Base-by-base conservation (phyloP, 1,140 invertebrate species). In the Neodiprion pinetum region DNA sequence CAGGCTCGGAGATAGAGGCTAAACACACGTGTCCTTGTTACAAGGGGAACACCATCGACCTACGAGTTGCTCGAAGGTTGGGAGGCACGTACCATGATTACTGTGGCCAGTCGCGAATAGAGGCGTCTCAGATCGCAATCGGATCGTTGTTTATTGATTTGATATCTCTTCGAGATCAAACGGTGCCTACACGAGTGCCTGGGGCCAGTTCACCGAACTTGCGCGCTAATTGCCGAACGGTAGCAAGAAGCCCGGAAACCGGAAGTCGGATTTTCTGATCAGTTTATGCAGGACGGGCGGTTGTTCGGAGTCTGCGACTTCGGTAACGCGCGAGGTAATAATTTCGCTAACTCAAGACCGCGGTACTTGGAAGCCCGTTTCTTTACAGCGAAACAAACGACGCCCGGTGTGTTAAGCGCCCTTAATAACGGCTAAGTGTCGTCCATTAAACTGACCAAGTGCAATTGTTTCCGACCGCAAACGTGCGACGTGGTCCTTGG, bases 141-240 rank as follows among this genome's bases (percentile, higher is more conserved):
- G 86, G 83, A 86, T 86, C 85, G 85, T 84, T 87, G 85, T 88
- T 86, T 86, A 88, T 88, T 83, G 86, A 88, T 88, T 71, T 71
- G 70, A 40, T 88, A 82, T 85, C 81, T 80, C 79, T 81, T 80
- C 85, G 84, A 84, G 76, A 83, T 61, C 53, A 61, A 61, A 79
- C 76, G 76, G 77, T 17, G 28, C 2, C 28, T 17, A 8, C 53
- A 61, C 9, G 53, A 14, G 9, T 61, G 53, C 53, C 53, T 17
- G 11, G n/a, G n/a, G 53, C 53, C 28, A 40, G 28, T 40, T 40
- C 28, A 40, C 28, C 28, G 28, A 40, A 40, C 2, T 5, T 5
- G 28, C 28, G 5, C 69, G 80, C 82, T 81, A 82, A 83, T 83
- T 84, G 83, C 83, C 78, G 67, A 70, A 72, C 75, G 75, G 74